These are phyloP conservation scores for Neosilurus mollespiculum DNA, from an alignment of 2,797 vertebrate genomes.

Conservation along the genomic window DNA sequence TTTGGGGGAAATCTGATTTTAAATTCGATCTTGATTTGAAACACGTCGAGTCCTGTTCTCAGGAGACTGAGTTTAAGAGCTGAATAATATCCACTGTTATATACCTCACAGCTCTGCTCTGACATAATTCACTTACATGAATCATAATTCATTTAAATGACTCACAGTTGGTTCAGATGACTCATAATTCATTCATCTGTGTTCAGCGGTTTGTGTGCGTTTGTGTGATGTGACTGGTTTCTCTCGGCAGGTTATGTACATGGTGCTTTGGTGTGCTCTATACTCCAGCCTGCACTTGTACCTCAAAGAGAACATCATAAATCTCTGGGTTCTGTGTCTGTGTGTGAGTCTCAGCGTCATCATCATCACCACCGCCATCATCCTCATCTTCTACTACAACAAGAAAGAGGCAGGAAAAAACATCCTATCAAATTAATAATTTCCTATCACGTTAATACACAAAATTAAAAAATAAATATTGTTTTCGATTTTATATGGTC, in stretches of 20 bases:
- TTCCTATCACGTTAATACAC: too few relatives aligned
- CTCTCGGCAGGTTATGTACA: constrained; percentile 69
- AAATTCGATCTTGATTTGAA: not conserved
- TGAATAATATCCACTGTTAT: not conserved
- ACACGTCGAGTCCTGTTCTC: not conserved
- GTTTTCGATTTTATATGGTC: not conserved
- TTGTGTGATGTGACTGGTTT: not conserved
- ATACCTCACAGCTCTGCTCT: not conserved
- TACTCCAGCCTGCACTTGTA: constrained; percentile 75
- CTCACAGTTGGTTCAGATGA: not conserved
- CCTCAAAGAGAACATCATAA: constrained; percentile 51
- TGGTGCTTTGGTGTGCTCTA: constrained; percentile 74
- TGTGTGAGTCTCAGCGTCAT: constrained; percentile 71
- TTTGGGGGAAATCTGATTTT: not conserved
- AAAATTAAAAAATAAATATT: too few relatives aligned
- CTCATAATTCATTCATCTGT: not conserved
- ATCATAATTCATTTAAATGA: not conserved
- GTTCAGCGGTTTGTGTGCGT: not conserved
- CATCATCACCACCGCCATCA: constrained; percentile 69
- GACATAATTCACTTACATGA: constrained; percentile 1
- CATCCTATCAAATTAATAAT: not conserved
- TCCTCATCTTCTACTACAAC: constrained; percentile 69
- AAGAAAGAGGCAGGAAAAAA: constrained; percentile 64
- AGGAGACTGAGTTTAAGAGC: not conserved
- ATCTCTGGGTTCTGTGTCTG: constrained; percentile 75